Evolutionary conservation across 1,140 invertebrate genomes (phyloP).

Genomic region (Rhyacophila brunnea): DNA sequence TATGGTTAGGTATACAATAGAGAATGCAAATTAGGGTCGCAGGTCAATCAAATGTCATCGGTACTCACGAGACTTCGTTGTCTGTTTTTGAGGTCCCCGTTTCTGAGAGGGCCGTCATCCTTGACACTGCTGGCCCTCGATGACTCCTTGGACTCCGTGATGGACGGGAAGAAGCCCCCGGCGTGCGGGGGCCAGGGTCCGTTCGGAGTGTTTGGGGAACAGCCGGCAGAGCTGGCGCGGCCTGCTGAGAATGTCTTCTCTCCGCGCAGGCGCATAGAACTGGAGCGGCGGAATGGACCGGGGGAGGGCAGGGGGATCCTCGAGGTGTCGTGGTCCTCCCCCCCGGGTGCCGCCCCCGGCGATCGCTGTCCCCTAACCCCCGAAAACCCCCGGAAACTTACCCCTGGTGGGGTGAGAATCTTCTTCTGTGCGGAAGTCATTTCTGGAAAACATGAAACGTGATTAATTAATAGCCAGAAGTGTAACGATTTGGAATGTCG

Average conservation of each 20-base stretch:
- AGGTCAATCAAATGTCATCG: not conserved
- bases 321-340: constrained; percentile 25
- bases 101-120: constrained; percentile 6
- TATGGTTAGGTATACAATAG: too few relatives aligned
- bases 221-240: constrained; percentile 5
- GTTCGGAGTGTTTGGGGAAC: not conserved
- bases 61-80: constrained; percentile 29
- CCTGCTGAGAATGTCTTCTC: constrained; percentile 33
- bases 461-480: too few relatives aligned
- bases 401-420: not conserved
- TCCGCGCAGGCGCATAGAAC: constrained; percentile 54
- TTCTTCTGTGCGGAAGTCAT: too few relatives aligned
- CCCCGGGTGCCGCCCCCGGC: constrained; percentile 1
- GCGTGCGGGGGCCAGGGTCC: constrained; percentile 14
- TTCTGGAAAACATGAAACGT: too few relatives aligned
- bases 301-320: constrained; percentile 31
- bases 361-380: not conserved
- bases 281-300: constrained; percentile 39
- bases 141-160: constrained; percentile 21
- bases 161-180: constrained; percentile 11
- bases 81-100: constrained; percentile 8
- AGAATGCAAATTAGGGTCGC: not conserved
- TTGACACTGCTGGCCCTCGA: not conserved
- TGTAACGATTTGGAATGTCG: too few relatives aligned
- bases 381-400: not conserved